Conservation (phyloP, 2,797 vertebrate genomes). For the Myripristis jacobus region DNA sequence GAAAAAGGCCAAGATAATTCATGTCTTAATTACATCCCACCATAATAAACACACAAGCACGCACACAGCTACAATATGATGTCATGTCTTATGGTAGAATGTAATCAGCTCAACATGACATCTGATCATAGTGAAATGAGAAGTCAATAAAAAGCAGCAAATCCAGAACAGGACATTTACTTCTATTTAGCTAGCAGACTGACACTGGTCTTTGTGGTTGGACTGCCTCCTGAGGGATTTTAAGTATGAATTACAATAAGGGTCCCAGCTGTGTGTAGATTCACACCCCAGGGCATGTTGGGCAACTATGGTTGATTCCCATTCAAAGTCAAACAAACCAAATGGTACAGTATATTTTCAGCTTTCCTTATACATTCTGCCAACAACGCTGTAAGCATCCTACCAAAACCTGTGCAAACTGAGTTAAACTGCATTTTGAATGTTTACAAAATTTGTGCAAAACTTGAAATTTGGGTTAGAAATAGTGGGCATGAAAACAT, state of each 20-base stretch:
- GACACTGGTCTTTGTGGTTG: neutral
- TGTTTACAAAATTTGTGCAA: neutral
- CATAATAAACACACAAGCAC: slow-evolving; percentile 3
- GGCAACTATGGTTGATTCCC: slow-evolving; percentile 42
- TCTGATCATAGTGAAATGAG: neutral
- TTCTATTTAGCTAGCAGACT: neutral
- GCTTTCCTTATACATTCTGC: neutral
- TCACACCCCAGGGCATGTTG: slow-evolving; percentile 15
- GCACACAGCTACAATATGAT: neutral
- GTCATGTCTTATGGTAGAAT: neutral
- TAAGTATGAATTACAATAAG: slow-evolving; percentile 36
- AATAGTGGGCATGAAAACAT: neutral
- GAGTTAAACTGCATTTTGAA: neutral
- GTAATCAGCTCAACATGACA: neutral
- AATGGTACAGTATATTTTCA: neutral
- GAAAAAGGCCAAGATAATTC: neutral
- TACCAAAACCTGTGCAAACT: neutral
- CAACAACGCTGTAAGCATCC: too few relatives aligned
- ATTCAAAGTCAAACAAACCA: neutral
- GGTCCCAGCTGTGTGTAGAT: slow-evolving; percentile 21
- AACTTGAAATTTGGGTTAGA: neutral
- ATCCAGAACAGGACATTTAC: slow-evolving; percentile 7
- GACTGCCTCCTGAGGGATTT: slow-evolving; percentile 16
- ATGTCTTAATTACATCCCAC: slow-evolving; percentile 6
- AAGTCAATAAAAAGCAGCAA: slow-evolving; percentile 6